A percentile compares a stretch with the other conserved stretches of the same genome.
These are phyloP conservation scores for Sakesphorus luctuosus DNA, from an alignment of 2,113 vertebrate genomes.

Conservation along the genomic window DNA sequence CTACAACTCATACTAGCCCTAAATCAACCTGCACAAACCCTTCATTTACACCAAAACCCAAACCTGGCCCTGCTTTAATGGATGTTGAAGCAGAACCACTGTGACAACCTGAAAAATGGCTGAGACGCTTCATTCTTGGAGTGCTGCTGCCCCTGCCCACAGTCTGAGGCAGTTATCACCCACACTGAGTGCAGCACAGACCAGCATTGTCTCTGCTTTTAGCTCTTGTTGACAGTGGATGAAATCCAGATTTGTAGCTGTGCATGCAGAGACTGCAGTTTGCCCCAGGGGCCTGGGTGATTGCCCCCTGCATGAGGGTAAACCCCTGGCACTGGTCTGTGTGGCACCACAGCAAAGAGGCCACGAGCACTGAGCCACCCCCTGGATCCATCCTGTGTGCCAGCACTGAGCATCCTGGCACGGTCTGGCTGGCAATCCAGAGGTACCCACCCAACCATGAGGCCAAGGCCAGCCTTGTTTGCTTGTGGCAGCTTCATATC, in stretches of 20 bases:
- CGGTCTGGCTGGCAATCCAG: rapidly evolving
- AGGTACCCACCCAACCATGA: neutral
- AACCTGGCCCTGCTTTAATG: neutral
- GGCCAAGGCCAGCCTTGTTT: neutral
- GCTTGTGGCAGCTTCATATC: neutral
- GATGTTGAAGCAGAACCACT: neutral
- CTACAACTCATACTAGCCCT: rapidly evolving
- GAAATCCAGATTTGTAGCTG: neutral
- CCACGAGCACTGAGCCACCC: rapidly evolving
- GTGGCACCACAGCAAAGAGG: rapidly evolving
- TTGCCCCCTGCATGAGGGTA: neutral
- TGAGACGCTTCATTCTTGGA: neutral
- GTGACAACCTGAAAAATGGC: neutral
- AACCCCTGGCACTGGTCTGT: rapidly evolving
- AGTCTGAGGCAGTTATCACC: neutral
- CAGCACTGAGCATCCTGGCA: neutral
- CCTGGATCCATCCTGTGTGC: neutral
- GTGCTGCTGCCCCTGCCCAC: neutral
- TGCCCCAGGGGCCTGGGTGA: neutral
- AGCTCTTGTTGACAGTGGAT: neutral
- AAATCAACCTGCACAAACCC: neutral
- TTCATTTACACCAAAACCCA: rapidly evolving
- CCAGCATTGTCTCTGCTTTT: neutral
- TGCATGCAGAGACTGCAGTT: neutral
- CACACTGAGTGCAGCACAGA: rapidly evolving